Percentiles rank a stretch among this genome's conserved stretches.
These are phyloP conservation scores for Scaptomyza pallida DNA, from an alignment of 1,140 invertebrate species.

Conservation along the genomic window DNA sequence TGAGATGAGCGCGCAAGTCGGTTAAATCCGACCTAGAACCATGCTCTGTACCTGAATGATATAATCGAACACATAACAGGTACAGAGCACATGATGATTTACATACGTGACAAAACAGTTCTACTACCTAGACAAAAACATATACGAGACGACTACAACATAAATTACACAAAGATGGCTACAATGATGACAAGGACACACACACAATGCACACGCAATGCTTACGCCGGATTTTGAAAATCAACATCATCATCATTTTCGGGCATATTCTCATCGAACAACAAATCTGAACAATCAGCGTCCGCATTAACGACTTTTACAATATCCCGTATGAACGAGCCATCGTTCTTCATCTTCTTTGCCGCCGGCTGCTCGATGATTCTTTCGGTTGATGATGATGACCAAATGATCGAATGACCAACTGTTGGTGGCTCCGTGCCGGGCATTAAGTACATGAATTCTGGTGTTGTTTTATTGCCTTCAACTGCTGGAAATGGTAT, in stretches of 20 bases:
- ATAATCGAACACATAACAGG: neutral
- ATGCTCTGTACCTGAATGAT: constrained; percentile 1
- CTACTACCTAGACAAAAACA: constrained; percentile 9
- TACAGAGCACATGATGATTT: neutral
- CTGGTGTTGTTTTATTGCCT: constrained; percentile 25
- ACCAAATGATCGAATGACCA: too few species aligned
- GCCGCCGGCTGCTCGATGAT: constrained; percentile 12
- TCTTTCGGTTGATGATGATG: neutral
- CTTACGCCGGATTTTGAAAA: constrained; percentile 35
- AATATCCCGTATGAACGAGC: constrained; percentile 21
- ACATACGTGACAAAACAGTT: neutral
- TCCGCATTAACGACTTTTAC: neutral
- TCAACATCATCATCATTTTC: constrained; percentile 4
- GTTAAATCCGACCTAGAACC: neutral
- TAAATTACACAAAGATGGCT: constrained; percentile 4
- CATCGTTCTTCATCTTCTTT: constrained; percentile 55
- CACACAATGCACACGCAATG: constrained; percentile 2
- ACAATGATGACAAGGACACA: neutral
- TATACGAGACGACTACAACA: neutral
- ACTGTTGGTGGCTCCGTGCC: neutral
- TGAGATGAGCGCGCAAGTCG: constrained; percentile 9
- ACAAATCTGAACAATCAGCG: neutral
- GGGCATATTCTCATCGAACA: constrained; percentile 5
- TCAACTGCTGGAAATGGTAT: constrained; percentile 44
- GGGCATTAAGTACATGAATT: constrained; percentile 51